phyloP scores from a whole-genome alignment of 2,113 vertebrate species.

The Nothobranchius kuhntae region DNA sequence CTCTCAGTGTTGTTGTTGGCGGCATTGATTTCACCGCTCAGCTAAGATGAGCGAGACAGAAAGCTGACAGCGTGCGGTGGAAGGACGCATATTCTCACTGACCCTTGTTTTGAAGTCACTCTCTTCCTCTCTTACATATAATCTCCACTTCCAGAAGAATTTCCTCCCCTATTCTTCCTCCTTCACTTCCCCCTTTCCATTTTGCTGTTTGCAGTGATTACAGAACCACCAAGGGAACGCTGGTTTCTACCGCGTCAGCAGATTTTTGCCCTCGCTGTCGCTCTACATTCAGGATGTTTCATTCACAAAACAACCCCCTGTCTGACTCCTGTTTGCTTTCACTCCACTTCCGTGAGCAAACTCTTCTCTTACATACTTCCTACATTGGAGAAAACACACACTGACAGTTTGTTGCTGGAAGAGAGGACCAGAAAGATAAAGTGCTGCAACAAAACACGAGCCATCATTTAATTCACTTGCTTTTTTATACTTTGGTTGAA shows the following conservation, averaged over 20 bases:
- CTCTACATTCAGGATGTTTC: slow-evolving; percentile 75
- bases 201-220: slow-evolving; percentile 59
- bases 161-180: slow-evolving; percentile 49
- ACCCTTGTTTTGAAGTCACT: slow-evolving; percentile 34
- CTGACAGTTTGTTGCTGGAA: slow-evolving; percentile 20
- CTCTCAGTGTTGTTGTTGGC: slow-evolving; percentile 55
- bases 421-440: slow-evolving; percentile 1
- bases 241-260: slow-evolving; percentile 72
- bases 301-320: slow-evolving; percentile 78
- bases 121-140: slow-evolving; percentile 8
- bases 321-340: slow-evolving; percentile 62
- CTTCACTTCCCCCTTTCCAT: slow-evolving; percentile 12
- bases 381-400: slow-evolving; percentile 24
- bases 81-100: slow-evolving; percentile 15
- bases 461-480: no score
- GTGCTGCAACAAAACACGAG: slow-evolving; percentile 1
- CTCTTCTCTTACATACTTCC: slow-evolving; percentile 32
- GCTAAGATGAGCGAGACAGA: slow-evolving; percentile 23
- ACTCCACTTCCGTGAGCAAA: slow-evolving; percentile 45
- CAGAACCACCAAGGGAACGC: slow-evolving; percentile 60
- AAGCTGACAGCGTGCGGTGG: slow-evolving; percentile 25
- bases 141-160: slow-evolving; percentile 29
- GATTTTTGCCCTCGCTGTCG: slow-evolving; percentile 32
- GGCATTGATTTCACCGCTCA: slow-evolving; percentile 25
- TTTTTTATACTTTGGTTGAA: no score